Conservation (phyloP, 2,888 invertebrate genomes). For the Rhyacophila evoluta region DNA sequence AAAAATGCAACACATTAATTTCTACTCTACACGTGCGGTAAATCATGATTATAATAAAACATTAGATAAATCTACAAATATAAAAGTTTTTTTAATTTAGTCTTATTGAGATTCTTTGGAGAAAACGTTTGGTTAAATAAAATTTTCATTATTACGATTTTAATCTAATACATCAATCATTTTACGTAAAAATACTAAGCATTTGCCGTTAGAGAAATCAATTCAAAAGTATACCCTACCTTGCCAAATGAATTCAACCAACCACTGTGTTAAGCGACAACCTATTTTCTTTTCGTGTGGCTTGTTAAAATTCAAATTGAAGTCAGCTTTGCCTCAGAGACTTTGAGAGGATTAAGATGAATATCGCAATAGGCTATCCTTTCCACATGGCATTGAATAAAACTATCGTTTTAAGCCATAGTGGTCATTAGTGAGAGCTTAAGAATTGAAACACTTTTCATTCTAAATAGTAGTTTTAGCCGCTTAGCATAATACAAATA, state of each 20-base stretch:
- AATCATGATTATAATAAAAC: too few species aligned
- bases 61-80: too few species aligned
- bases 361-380: constrained; percentile 26
- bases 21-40: too few species aligned
- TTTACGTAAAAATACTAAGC: neutral
- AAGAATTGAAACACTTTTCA: too few species aligned
- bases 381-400: constrained; percentile 23
- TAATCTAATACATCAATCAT: too few species aligned
- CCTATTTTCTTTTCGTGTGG: neutral
- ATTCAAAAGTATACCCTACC: neutral
- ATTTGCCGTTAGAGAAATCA: neutral
- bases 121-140: too few species aligned
- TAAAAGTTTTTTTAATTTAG: too few species aligned
- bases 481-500: too few species aligned
- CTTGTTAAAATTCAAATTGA: constrained; percentile 36
- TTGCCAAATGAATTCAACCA: neutral
- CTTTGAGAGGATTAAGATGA: constrained; percentile 34
- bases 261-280: neutral
- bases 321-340: constrained; percentile 26
- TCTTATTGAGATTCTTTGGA: too few species aligned
- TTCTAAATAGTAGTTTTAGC: too few species aligned
- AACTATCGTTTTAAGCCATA: neutral
- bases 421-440: neutral
- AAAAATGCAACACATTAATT: too few species aligned
- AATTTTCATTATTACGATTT: too few species aligned